Evolutionary conservation across 1,140 invertebrate species (phyloP), one percentile per base, ranked within the genome.

Genomic region (Agrypnia vestita): DNA sequence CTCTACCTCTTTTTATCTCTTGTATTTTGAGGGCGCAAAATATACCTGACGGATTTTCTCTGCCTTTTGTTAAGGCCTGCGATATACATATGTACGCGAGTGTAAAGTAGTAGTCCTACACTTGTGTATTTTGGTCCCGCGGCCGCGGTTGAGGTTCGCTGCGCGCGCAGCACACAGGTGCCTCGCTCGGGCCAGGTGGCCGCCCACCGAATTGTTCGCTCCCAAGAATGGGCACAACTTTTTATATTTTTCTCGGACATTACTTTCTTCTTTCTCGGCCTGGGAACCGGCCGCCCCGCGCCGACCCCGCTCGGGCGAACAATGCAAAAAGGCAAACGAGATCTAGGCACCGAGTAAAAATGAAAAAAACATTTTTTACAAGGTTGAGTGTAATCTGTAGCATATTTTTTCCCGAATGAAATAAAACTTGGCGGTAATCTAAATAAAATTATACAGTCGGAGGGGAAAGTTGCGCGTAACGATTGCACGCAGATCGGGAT

Each of bases 161-260:
- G 67, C 43, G 13, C 15, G 11, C 44, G n/a, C 55, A 59, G 17
- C 3, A 6, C 61, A 15, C 61, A 71, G 67, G 67, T 71, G 67
- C 15, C n/a, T 44, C 17, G 12, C 19, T n/a, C 21, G 12, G 55
- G 43, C 46, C 67, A 49, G 67, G 43, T 47, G 67, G 67, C 44
- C 67, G 67, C 46, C 67, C 43, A 49, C 67, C 67, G 67, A 35
- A 71, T 47, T 71, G 21, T 46, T 71, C 46, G 46, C 61, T 17
- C 25, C 35, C 35, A 17, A 47, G 46, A 71, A 71, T 71, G 67
- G 46, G 67, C 67, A 71, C 67, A 71, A 71, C 46, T 71, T 71
- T 71, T 69, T 69, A 13, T n/a, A 43, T 64, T 71, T 71, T 49
- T 71, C 67, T 71, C 67, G n/a, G 46, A 71, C 67, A 71, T 71